Base-by-base conservation (phyloP, 2,113 vertebrate species). In the Myotis brandtii region DNA sequence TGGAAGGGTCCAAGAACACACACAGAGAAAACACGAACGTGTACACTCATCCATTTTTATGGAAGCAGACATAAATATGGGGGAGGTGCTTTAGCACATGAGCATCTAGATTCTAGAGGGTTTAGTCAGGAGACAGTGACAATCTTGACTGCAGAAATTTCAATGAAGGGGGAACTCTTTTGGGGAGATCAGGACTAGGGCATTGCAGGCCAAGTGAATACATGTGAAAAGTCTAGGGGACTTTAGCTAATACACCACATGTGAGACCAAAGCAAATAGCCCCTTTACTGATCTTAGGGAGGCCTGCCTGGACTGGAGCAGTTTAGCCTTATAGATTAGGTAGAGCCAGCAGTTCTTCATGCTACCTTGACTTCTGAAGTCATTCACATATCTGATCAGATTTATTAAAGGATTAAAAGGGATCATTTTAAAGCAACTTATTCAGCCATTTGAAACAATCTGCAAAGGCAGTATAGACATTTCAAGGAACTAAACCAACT, bases 21-120 rank as follows among this genome's bases (percentile, higher is more conserved):
- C 77, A 89, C 75, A 84, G 84, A 96, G 73, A 56, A 75, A 93
- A 93, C 54, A 86, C 34, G 27, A 67, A 89, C 94, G 89, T 77
- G 11, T 23, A 56, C 16, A 54, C 64, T 75, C 89, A 93, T 89
- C 73, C 21, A 67, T 94, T 94, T 94, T 96, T 96, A 86, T 83
- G 48, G 64, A 87, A 86, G 48, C 32, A 87, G 46, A 64, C 54
- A 43, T 91, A 52, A 86, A 81, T 81, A 9, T 90, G 54, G 46
- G 9, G 46, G 46, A 11, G 23, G 27, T 56, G 37, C 62, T 77
- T 18, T 52, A 59, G 56, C 37, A 3, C 6, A 11, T 30, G 18
- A 23, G 5, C 23, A 9, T 92, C 43, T 89, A 83, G 48, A 89
- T 73, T 88, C 81, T 48, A 54, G 79, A 89, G 50, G 34, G 27